Evolutionary conservation across 2,113 vertebrate species (phyloP).

Genomic region (Hiodon tergisus): DNA sequence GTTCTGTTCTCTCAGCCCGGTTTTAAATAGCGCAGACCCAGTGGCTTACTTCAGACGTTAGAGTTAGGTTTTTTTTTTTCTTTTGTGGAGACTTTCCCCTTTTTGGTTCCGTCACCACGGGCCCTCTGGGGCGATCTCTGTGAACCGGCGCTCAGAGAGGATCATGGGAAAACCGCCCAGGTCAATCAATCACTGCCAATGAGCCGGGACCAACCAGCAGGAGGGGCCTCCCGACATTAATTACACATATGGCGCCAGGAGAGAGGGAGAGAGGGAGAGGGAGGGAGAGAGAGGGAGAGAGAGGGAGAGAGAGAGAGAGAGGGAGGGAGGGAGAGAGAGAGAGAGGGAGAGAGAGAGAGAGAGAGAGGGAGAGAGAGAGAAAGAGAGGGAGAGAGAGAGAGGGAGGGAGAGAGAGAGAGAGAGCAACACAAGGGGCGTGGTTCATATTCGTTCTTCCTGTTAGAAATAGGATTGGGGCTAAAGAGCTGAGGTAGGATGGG

Average conservation of each 20-base stretch:
- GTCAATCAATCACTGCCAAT: constrained; percentile 64
- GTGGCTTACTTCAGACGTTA: too few relatives aligned
- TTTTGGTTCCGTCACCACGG: constrained; percentile 24
- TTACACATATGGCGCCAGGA: constrained; percentile 38
- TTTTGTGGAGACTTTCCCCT: too few relatives aligned
- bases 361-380: too few relatives aligned
- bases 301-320: neutral
- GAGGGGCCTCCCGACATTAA: constrained; percentile 30
- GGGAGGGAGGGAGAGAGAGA: neutral
- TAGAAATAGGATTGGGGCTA: neutral
- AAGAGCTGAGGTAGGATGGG: neutral
- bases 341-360: neutral
- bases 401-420: neutral
- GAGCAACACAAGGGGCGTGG: neutral
- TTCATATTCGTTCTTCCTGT: too few relatives aligned
- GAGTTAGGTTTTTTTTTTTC: too few relatives aligned
- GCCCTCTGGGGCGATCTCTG: constrained; percentile 51
- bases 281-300: neutral
- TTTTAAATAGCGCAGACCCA: neutral
- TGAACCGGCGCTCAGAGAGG: constrained; percentile 49
- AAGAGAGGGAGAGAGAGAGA: neutral
- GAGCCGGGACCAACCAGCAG: constrained; percentile 54
- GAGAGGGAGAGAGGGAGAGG: neutral
- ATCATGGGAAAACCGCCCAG: constrained; percentile 52
- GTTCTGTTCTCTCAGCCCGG: neutral